Base-by-base conservation (phyloP, 1,140 invertebrate genomes). In the Drosophila tani region DNA sequence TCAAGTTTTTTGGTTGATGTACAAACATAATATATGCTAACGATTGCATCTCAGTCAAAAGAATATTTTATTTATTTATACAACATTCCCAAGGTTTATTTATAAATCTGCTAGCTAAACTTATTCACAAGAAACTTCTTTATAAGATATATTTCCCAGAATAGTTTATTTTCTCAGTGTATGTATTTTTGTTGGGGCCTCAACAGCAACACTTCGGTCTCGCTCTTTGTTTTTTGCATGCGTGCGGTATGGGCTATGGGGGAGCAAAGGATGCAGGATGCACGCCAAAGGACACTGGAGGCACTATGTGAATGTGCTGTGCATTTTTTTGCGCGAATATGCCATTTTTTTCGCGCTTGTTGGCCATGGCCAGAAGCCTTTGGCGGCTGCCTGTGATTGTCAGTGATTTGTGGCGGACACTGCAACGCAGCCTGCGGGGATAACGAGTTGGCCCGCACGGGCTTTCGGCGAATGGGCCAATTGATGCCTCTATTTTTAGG, bases 401-500 rank as follows among this genome's bases (percentile, higher is more conserved):
- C 78, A 81, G 81, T 88, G 84, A 87, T 87, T 87, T 90, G 85
- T 76, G 62, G 40, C 59, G 51, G 51, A 40, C 58, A 59, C 15
- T 21, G 53, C 29, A 53, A 27, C 41, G 53, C 65, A 58, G 40
- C 38, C 47, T 38, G 43, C 14, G 9, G 71, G 53, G 60, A 64
- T 46, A 68, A 55, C 40, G 21, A 47, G 55, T 65, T 63, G 57
- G 57, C 17, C 53, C 17, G 17, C 32, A 50, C 21, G 45, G 32
- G 29, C 32, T 32, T 41, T 35, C 19, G 27, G 38, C 32, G 62
- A 45, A 55, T 66, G 63, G 63, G 55, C 62, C 63, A 47, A 35
- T 66, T 75, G 73, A 50, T 75, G 73, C 32, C 63, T 70, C 63
- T 55, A 70, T 70, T 67, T 69, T 70, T 41, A 55, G 63, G 63